phyloP scores from a whole-genome alignment of 2,113 vertebrate genomes.

The Poicephalus meyeri region DNA sequence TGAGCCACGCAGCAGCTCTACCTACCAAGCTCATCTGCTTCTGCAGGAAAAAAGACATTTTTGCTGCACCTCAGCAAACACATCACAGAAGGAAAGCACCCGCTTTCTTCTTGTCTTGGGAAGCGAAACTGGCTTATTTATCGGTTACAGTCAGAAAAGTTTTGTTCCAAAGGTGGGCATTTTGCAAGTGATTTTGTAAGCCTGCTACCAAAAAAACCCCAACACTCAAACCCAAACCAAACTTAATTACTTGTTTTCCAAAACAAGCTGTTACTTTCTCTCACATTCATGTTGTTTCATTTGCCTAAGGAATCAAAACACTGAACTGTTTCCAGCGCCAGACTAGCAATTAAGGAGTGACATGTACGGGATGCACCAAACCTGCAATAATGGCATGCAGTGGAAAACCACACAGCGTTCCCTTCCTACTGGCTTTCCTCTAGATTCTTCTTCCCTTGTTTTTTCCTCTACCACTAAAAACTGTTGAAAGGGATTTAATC shows the following conservation, averaged over 20 bases:
- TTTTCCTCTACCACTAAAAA: neutral
- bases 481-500: neutral
- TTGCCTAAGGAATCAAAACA: neutral
- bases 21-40: neutral
- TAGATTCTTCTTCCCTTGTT: neutral
- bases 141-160: neutral
- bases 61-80: neutral
- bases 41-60: neutral
- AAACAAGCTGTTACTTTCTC: neutral
- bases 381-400: neutral
- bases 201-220: neutral
- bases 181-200: neutral
- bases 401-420: fast-evolving
- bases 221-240: neutral
- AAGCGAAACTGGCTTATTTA: neutral
- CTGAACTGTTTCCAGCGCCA: neutral
- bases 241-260: neutral
- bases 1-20: neutral
- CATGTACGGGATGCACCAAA: neutral
- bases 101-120: neutral
- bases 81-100: neutral
- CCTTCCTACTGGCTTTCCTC: neutral
- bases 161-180: neutral
- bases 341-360: neutral
- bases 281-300: neutral